Evolutionary conservation across 2,888 invertebrate genomes (phyloP).

Genomic region (Stomorhina lunata): DNA sequence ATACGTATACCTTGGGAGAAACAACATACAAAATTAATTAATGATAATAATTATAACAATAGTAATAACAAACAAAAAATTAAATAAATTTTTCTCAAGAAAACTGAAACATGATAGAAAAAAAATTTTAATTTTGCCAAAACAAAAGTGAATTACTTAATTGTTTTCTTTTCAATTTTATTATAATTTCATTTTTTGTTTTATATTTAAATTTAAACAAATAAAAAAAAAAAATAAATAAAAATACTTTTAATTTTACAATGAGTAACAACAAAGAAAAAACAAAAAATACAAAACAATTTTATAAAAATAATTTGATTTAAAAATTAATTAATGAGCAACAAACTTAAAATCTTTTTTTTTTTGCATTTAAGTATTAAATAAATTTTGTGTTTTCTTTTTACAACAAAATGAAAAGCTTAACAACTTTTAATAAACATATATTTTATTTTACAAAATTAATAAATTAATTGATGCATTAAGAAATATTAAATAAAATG

Average conservation of each 20-base stretch:
- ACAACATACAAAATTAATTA: slow-evolving; percentile 37
- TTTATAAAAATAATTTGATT: slow-evolving; percentile 63
- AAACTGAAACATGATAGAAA: slow-evolving; percentile 1
- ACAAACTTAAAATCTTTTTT: slow-evolving; percentile 56
- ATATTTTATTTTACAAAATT: slow-evolving; percentile 12
- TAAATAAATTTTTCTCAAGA: slow-evolving; percentile 41
- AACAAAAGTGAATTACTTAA: slow-evolving; percentile 44
- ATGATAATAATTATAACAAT: slow-evolving; percentile 67
- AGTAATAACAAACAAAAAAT: slow-evolving; percentile 59
- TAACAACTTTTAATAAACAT: slow-evolving; percentile 16
- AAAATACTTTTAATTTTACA: slow-evolving; percentile 64
- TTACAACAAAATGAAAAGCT: slow-evolving; percentile 33
- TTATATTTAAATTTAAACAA: neutral
- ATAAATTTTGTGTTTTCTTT: slow-evolving; percentile 50
- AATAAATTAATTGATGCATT: slow-evolving; percentile 35
- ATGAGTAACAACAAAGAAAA: slow-evolving; percentile 67
- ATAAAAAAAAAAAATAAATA: slow-evolving; percentile 34
- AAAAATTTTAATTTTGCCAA: slow-evolving; percentile 46
- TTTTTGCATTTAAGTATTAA: slow-evolving; percentile 61
- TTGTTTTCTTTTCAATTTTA: slow-evolving; percentile 40
- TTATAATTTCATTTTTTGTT: slow-evolving; percentile 38
- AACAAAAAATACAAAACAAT: slow-evolving; percentile 31
- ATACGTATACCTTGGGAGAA: too few relatives aligned
- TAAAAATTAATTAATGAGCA: slow-evolving; percentile 67
- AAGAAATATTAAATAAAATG: slow-evolving; percentile 26